Percentiles rank a stretch among this genome's conserved stretches.
Evolutionary conservation across 2,888 invertebrate genomes (phyloP).

Genomic region (Drosophila maculinotata): DNA sequence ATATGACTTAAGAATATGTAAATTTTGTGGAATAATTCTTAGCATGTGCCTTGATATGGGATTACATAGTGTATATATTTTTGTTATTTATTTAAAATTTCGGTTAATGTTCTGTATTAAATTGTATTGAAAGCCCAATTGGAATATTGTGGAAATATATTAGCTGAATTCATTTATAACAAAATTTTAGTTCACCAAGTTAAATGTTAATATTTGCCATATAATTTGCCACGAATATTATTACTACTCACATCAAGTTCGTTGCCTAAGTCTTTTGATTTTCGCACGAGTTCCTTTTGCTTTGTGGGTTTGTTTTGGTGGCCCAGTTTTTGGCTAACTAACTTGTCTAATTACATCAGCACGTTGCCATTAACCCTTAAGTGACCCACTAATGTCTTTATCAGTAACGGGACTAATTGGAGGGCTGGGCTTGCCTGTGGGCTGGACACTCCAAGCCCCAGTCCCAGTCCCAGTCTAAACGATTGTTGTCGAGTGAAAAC

Average conservation of each 20-base stretch:
- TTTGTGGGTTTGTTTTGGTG: neutral
- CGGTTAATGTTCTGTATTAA: neutral
- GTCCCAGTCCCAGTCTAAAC: slow-evolving; percentile 22
- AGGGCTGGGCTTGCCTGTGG: slow-evolving; percentile 16
- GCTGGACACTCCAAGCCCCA: slow-evolving; percentile 12
- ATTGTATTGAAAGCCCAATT: neutral
- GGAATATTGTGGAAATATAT: neutral
- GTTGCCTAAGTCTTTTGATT: slow-evolving; percentile 48
- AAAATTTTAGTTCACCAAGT: neutral
- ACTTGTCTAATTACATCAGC: slow-evolving; percentile 34
- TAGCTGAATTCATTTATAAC: neutral
- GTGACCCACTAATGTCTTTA: slow-evolving; percentile 60
- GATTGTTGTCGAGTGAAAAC: slow-evolving; percentile 16
- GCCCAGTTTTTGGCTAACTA: neutral
- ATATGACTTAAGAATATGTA: slow-evolving; percentile 3
- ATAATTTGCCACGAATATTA: too few species aligned
- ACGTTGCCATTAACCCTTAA: slow-evolving; percentile 51
- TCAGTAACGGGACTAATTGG: slow-evolving; percentile 22
- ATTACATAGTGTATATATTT: too few species aligned
- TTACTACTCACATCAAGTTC: slow-evolving; percentile 23
- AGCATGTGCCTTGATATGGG: too few species aligned
- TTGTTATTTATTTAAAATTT: neutral
- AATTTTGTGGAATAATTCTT: slow-evolving; percentile 5
- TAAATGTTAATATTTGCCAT: neutral
- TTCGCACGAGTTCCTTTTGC: slow-evolving; percentile 1